phyloP scores from a whole-genome alignment of 2,797 vertebrate genomes.

The Hyperoplus lanceolatus region DNA sequence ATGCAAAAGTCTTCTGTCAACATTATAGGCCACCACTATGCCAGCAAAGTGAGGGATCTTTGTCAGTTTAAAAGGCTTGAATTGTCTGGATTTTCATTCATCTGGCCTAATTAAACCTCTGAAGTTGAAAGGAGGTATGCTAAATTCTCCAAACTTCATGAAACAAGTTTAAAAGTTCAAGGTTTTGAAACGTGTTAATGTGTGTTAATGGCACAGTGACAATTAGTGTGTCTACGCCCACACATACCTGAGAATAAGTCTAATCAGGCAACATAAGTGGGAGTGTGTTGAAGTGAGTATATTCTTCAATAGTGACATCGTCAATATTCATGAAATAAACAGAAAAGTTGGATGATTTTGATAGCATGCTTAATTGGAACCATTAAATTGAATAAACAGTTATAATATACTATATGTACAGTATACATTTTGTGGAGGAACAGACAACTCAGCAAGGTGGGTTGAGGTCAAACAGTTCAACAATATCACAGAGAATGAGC shows the following conservation, averaged over 20 bases:
- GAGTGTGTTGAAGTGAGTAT: background rate
- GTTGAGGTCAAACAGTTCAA: conserved; percentile 20
- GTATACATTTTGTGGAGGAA: background rate
- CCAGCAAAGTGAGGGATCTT: background rate
- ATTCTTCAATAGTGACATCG: background rate
- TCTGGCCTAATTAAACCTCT: conserved; percentile 6
- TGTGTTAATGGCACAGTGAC: background rate
- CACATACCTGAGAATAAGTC: background rate
- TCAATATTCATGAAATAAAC: background rate
- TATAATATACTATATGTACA: background rate
- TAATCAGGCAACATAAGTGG: background rate
- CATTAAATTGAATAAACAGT: background rate
- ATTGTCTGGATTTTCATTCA: background rate
- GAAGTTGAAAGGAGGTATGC: background rate
- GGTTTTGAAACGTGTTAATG: background rate
- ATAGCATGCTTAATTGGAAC: background rate
- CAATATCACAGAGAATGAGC: conserved; percentile 22
- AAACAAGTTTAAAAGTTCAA: background rate
- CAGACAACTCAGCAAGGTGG: background rate
- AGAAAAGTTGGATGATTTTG: background rate
- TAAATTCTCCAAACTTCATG: background rate
- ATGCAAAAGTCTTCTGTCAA: background rate
- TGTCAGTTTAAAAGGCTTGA: conserved; percentile 1
- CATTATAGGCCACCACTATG: background rate
- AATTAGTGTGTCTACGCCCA: background rate